Evolutionary conservation across 2,888 invertebrate genomes (phyloP), one percentile per base, ranked within the genome.

Genomic region (Aphidius colemani): DNA sequence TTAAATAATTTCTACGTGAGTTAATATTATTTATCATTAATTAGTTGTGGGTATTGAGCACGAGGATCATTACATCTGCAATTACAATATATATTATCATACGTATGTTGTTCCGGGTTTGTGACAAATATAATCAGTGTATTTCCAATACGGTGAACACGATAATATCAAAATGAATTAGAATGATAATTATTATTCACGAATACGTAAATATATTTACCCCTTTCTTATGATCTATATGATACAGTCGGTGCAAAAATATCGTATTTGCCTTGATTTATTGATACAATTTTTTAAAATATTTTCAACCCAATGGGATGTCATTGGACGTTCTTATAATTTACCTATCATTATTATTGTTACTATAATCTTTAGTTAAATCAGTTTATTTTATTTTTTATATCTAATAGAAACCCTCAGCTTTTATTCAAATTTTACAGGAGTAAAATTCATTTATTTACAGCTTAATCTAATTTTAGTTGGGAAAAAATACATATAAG

Each of bases 211-310:
- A 30, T 30, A 30, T 30, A 30, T 30, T 30, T 30, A 30, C 30
- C 30, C 30, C 30, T 30, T 30, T 5, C 30, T 30, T 30, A 30
- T 5, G 5, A 30, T 30, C 30, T 30, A 30, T 30, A 30, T 30
- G 30, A 30, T n/a, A 43, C 50, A 7, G 8, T 75, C 71, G 73
- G 79, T 81, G 81, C 76, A 81, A 81, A 81, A 81, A 81, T 81
- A 81, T 81, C 71, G 71, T 74, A 75, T 74, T 70, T 78, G 73
- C 65, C 68, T 76, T 69, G 72, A 76, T 75, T 79, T 78, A 75
- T 71, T 68, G 77, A 7, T 41, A 53, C 71, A 75, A 74, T 78
- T 75, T 76, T 72, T 72, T 30, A 46, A 48, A 74, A 30, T 30
- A 30, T 30, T 30, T 30, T 30, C 4, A 30, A 30, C 30, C 30